phyloP scores from a whole-genome alignment of 1,140 invertebrate genomes.

The Bombus picipes region DNA sequence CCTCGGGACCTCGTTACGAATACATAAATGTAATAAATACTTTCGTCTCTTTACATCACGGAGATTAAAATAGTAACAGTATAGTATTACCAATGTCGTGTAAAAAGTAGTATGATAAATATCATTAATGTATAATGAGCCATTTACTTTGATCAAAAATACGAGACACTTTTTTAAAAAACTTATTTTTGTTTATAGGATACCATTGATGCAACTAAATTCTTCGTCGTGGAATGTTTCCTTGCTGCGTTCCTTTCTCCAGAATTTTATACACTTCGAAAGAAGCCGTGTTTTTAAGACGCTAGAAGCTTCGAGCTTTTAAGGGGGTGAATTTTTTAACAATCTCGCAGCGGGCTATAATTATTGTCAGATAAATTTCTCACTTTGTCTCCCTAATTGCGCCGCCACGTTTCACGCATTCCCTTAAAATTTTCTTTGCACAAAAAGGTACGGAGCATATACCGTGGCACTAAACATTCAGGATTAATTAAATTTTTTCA shows the following conservation, averaged over 20 bases:
- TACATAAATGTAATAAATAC: constrained; percentile 4
- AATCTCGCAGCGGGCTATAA: background rate
- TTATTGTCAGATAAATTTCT: background rate
- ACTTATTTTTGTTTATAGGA: background rate
- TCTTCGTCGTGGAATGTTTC: no score
- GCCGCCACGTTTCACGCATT: background rate
- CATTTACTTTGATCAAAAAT: no score
- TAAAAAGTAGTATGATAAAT: background rate
- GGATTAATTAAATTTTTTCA: background rate
- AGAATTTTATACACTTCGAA: background rate
- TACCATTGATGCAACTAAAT: background rate
- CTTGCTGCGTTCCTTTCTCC: background rate
- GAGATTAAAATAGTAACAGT: background rate
- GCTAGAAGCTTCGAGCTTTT: background rate
- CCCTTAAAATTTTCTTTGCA: background rate
- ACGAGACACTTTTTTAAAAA: no score
- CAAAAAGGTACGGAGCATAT: background rate
- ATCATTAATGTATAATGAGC: no score
- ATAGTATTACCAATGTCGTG: background rate
- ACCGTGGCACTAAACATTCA: background rate
- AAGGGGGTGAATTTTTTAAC: background rate
- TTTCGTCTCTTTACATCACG: background rate
- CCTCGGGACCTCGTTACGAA: background rate
- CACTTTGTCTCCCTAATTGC: constrained; percentile 21
- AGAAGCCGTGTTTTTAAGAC: background rate